phyloP scores from a whole-genome alignment of 2,113 vertebrate genomes.

The Paracanthobrama guichenoti region DNA sequence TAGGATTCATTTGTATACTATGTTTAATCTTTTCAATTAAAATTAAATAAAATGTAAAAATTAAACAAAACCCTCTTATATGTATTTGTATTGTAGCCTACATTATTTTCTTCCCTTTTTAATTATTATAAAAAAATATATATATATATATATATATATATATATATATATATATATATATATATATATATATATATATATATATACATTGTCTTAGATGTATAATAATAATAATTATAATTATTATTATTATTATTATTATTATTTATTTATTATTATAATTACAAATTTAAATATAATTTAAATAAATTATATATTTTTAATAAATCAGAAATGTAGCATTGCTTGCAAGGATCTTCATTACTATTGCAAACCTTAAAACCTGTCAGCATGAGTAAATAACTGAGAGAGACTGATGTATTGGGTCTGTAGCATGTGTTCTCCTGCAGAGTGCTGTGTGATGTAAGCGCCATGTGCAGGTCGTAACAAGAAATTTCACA shows the following conservation, averaged over 20 bases:
- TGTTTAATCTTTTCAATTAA: background rate
- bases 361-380: background rate
- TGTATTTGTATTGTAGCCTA: background rate
- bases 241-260: background rate
- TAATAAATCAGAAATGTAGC: too few species aligned
- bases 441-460: conserved; percentile 19
- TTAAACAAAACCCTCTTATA: background rate
- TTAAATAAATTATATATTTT: too few species aligned
- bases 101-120: background rate
- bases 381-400: background rate
- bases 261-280: too few species aligned
- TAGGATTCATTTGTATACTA: background rate
- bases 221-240: too few species aligned
- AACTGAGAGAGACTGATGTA: background rate
- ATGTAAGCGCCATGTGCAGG: conserved; percentile 32
- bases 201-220: too few species aligned
- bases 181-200: too few species aligned
- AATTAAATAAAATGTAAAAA: background rate
- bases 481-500: conserved; percentile 23
- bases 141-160: too few species aligned
- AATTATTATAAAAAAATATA: too few species aligned
- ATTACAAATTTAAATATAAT: too few species aligned
- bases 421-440: conserved; percentile 15
- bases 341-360: too few species aligned
- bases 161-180: too few species aligned